phyloP scores from a whole-genome alignment of 2,888 invertebrate genomes.

The Melangyna quadrimaculata region DNA sequence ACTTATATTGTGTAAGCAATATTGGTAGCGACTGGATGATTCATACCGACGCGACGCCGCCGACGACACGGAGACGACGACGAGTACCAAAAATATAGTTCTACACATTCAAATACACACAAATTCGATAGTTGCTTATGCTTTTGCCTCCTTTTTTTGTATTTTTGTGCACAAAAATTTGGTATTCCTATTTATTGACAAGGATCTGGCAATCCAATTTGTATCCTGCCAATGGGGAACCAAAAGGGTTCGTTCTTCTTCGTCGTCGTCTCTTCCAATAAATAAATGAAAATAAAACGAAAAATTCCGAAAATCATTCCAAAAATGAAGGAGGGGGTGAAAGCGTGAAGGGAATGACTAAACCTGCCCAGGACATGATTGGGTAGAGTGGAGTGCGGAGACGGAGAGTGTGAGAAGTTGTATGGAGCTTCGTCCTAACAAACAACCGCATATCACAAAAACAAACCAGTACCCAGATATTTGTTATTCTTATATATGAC shows the following conservation, averaged over 20 bases:
- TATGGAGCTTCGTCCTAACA: conserved; percentile 50
- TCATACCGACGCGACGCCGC: conserved; percentile 22
- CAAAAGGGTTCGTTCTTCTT: conserved; percentile 61
- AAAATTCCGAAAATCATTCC: conserved; percentile 34
- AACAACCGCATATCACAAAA: conserved; percentile 41
- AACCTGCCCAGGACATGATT: conserved; percentile 38
- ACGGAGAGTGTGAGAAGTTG: background rate
- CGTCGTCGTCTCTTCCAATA: conserved; percentile 52
- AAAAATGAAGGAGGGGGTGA: background rate
- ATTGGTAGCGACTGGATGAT: conserved; percentile 61
- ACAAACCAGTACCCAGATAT: conserved; percentile 50
- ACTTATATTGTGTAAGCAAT: conserved; percentile 32
- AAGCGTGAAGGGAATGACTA: conserved; percentile 8
- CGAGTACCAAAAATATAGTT: conserved; percentile 1
- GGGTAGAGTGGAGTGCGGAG: background rate
- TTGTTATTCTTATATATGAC: conserved; percentile 65
- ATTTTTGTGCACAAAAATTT: conserved; percentile 63
- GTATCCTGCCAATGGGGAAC: conserved; percentile 72
- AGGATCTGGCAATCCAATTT: conserved; percentile 72
- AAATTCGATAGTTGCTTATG: background rate
- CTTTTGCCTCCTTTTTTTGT: conserved; percentile 24
- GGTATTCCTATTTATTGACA: conserved; percentile 71
- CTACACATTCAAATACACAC: conserved; percentile 1
- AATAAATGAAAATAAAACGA: conserved; percentile 59
- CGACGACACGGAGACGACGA: background rate